Evolutionary conservation across 1,140 invertebrate genomes (phyloP), one percentile per base, ranked within the genome.

Genomic region (Leptinotarsa texana): DNA sequence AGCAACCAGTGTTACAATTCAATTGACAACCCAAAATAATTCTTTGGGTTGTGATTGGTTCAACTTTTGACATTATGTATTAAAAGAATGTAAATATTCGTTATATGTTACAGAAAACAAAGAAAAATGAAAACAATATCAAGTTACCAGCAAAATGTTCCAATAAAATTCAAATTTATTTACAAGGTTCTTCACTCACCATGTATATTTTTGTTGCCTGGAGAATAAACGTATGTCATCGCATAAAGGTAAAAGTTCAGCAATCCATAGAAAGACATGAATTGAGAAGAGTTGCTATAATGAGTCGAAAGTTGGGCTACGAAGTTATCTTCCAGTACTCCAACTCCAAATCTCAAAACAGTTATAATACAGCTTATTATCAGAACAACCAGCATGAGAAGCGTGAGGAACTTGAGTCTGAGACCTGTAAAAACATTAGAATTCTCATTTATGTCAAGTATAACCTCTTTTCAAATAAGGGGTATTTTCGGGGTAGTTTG

Each of bases 211-310:
- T 92, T 93, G 72, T 89, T 89, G 13, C 92, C 72, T 27, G 81
- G 81, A 4, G 96, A 95, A 85, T 98, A 98, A 6, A 98, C 94
- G 86, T 96, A 98, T 3, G 95, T 95, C 92, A 98, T 95, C 1
- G 93, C 93, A 84, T 95, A 97, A 61, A 98, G 84, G 84, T 98
- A 98, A 84, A 97, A 96, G 87, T 99, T 99, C 3, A 98, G 88
- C 33, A 98, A 88, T n/a, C 96, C 95, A 85, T 98, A 98, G 79
- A 97, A 93, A 4, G 95, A 93, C 92, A 98, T 96, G 86, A 98
- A 98, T 81, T 97, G 94, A 3, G 93, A 95, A 1, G 95, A 97
- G 75, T 93, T 97, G 74, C 93, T 91, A 84, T 97, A 96, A 84
- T 93, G 93, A 62, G 94, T 95, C 3, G 91, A 92, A 11, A 97